Evolutionary conservation across 2,797 vertebrate genomes (phyloP), one percentile per base, ranked within the genome.

Genomic region (Menidia menidia): DNA sequence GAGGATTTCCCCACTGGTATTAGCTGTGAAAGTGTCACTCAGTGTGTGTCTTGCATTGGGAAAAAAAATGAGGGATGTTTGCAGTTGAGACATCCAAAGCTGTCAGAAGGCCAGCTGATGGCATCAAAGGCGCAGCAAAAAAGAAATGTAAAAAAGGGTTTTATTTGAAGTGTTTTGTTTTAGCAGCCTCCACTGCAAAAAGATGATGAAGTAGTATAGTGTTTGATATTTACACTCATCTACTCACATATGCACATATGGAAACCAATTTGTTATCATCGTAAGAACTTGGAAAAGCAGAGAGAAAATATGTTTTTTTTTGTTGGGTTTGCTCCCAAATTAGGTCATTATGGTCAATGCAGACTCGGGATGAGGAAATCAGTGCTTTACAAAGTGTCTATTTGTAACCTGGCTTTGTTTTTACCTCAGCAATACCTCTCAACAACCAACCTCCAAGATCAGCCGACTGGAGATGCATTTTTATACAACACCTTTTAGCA

Each of bases 21-120:
- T 71, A 66, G 69, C 83, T 79, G 86, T 84, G 80, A 73, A 87
- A 69, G 82, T 89, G 88, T 89, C 86, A 89, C 80, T 89, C 83
- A 60, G 48, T 56, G 64, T 55, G 33, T 62, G 44, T 70, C 35
- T 53, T 14, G 51, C 53, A 44, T 60, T 66, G 72, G 80, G 48
- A 71, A 64, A 25, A 25, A 25, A 63, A 78, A 64, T 13, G 12
- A 71, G 60, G 53, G 73, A 50, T 77, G 60, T 64, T 77, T 56
- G 68, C 64, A 71, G 69, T 77, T 79, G 57, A 68, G 71, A 77
- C 74, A 68, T 75, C 73, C 73, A 52, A 77, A 64, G 61, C 77
- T 59, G 70, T 64, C 35, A 53, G 56, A 80, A 65, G 71, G 63
- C 60, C 70, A 25, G 61, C 51, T 63, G 61, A 74, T 69, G 63